Conservation (phyloP, 2,797 vertebrate genomes). For the Bovichtus diacanthus region DNA sequence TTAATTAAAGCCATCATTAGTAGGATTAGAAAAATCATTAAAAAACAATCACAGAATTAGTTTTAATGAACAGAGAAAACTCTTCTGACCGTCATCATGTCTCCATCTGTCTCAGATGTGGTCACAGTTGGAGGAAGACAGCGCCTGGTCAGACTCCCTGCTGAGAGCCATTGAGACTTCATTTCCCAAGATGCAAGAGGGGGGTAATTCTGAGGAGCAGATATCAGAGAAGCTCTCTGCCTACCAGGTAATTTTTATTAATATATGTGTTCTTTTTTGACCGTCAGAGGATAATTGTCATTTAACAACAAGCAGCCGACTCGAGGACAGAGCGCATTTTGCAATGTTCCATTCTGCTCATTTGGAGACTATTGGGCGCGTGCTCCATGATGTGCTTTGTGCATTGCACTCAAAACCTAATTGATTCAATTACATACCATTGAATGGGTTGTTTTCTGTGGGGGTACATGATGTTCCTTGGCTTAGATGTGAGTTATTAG, state of each 20-base stretch:
- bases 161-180: conserved; percentile 81
- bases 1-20: neutral
- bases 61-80: neutral
- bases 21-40: neutral
- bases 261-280: conserved; percentile 1
- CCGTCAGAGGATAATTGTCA: neutral
- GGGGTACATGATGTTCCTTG: conserved; percentile 58
- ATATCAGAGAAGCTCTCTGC: conserved; percentile 80
- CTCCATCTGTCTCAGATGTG: conserved; percentile 82
- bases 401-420: conserved; percentile 55
- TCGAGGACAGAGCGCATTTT: neutral
- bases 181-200: conserved; percentile 82
- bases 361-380: conserved; percentile 18
- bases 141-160: conserved; percentile 80
- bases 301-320: conserved; percentile 8
- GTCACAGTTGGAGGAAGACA: conserved; percentile 87
- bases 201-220: conserved; percentile 86
- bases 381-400: conserved; percentile 11
- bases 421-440: conserved; percentile 58
- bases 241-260: conserved; percentile 83
- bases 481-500: conserved; percentile 52
- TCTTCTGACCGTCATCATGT: neutral
- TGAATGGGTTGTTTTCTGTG: conserved; percentile 53
- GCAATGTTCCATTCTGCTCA: conserved; percentile 19
- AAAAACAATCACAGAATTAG: neutral